Conservation (phyloP, 2,113 vertebrate genomes). For the Cyanoramphus novaezelandiae region DNA sequence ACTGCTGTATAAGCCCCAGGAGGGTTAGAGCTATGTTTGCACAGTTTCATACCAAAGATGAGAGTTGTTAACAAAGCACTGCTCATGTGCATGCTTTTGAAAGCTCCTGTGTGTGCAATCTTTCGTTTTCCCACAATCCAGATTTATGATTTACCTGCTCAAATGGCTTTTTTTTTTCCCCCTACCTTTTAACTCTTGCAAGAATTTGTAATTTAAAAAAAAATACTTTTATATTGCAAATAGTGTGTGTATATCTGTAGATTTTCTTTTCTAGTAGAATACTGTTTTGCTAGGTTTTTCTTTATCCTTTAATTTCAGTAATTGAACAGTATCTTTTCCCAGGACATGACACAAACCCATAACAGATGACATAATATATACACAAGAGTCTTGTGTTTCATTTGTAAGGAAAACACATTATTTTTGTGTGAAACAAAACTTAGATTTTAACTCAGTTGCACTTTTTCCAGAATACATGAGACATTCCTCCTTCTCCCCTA, state of each 20-base stretch:
- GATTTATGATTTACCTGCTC: neutral
- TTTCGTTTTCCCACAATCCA: neutral
- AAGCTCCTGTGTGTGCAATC: neutral
- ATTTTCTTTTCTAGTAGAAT: neutral
- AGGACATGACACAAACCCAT: rapidly evolving
- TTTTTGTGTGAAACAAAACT: neutral
- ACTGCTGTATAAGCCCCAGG: neutral
- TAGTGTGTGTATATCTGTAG: neutral
- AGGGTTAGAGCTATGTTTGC: neutral
- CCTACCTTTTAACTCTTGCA: neutral
- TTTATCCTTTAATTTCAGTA: neutral
- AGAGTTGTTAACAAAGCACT: neutral
- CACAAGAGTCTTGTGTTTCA: neutral
- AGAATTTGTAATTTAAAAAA: neutral
- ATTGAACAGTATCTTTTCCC: neutral
- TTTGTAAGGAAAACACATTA: neutral
- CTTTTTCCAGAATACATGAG: neutral
- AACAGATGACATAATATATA: neutral
- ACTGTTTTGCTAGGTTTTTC: neutral
- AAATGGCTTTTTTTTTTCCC: neutral
- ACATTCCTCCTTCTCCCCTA: neutral
- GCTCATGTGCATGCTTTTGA: neutral
- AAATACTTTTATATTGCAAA: neutral
- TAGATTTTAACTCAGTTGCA: neutral
- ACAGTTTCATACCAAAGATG: neutral